Conservation (phyloP, 2,888 invertebrate genomes). For the Drosophila mimica region DNA sequence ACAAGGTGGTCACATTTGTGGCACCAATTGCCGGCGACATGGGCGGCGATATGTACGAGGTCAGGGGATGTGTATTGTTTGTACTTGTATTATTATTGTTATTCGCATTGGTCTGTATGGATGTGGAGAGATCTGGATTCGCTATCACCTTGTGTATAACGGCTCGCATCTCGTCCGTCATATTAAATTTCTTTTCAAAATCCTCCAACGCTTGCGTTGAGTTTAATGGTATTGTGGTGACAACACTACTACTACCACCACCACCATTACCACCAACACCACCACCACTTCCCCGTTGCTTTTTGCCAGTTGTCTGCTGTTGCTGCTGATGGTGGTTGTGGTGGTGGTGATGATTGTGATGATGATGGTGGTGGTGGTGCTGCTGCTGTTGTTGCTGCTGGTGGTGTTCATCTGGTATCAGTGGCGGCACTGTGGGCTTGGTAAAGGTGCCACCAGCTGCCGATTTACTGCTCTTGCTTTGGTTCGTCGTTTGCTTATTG, state of each 20-base stretch:
- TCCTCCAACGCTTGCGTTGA: constrained; percentile 81
- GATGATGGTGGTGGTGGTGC: constrained; percentile 9
- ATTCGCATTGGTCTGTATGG: constrained; percentile 82
- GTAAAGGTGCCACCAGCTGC: constrained; percentile 61
- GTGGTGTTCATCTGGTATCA: constrained; percentile 53
- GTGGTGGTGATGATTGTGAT: constrained; percentile 14
- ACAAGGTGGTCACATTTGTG: constrained; percentile 68
- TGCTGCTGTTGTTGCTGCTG: constrained; percentile 13
- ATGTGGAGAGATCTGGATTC: constrained; percentile 84
- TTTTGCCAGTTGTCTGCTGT: constrained; percentile 20
- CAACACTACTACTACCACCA: constrained; percentile 22
- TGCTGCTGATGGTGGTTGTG: constrained; percentile 13
- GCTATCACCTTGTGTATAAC: constrained; percentile 84
- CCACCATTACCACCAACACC: constrained; percentile 1
- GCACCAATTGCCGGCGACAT: constrained; percentile 82
- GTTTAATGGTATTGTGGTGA: constrained; percentile 77
- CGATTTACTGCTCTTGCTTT: background rate
- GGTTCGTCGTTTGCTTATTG: constrained; percentile 56
- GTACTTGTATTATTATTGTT: constrained; percentile 27
- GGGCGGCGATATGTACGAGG: constrained; percentile 83
- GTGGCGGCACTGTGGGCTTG: constrained; percentile 66
- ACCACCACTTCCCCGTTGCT: constrained; percentile 12
- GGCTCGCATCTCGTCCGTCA: constrained; percentile 84
- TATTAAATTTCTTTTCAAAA: constrained; percentile 83
- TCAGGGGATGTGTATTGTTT: constrained; percentile 56